Evolutionary conservation across 1,140 invertebrate species (phyloP), one percentile per base, ranked within the genome.

Genomic region (Littorina saxatilis): DNA sequence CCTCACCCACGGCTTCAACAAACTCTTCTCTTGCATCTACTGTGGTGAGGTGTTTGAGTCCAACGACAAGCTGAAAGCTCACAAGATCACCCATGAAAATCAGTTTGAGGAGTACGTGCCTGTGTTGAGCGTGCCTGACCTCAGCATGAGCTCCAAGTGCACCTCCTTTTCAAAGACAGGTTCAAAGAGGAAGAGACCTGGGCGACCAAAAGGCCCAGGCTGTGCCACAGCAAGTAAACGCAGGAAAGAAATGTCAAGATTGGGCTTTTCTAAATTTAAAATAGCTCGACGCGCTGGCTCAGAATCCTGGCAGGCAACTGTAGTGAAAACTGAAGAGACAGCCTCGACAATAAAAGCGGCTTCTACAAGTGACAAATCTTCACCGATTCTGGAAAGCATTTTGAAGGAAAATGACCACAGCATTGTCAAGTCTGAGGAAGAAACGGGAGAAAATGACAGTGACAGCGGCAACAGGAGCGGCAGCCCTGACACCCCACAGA

Each of bases 21-120:
- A 86, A 63, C 83, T 89, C 23, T 86, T 84, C 47, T 87, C 87
- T 4, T 90, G 89, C 80, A 84, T 85, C 35, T 79, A 83, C n/a
- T 90, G 89, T 72, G 89, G 89, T 1, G 89, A 90, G 74, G 87
- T 86, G 17, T 90, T 87, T 81, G 87, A 88, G 37, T 83, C 82
- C 37, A 78, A 83, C 9, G 82, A 85, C 2, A 83, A 88, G 68
- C 84, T 90, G 35, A 82, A 88, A 20, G 73, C 68, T 23, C 89
- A 90, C 72, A 89, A 87, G 78, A 75, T 68, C 15, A 80, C 80
- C 4, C 88, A 90, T 47, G 81, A 85, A 17, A 43, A 81, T 23
- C 80, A 83, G 2, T 17, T 63, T 20, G 76, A 78, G 9, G 76
- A 78, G n/a, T 78, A 23, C 23, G 55, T 78, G 7, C 76, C 76